A percentile compares a stretch with the other conserved stretches of the same genome.
Evolutionary conservation across 2,113 vertebrate genomes (phyloP).

Genomic region (Bombycilla garrulus): DNA sequence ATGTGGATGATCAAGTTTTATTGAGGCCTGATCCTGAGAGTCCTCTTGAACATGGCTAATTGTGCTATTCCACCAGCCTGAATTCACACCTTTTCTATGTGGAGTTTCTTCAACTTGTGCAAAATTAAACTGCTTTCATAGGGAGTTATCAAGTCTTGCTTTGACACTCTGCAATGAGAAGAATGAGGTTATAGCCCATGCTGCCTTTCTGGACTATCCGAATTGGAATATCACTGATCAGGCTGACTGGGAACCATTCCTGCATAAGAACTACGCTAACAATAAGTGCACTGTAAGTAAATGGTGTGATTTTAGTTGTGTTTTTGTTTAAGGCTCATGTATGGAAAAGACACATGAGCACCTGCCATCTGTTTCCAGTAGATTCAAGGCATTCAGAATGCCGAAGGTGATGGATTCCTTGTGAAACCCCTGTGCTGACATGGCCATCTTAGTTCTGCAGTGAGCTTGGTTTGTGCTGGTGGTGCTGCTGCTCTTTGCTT

Average conservation of each 20-base stretch:
- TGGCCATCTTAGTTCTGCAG: background rate
- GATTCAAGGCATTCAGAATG: background rate
- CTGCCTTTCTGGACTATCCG: constrained; percentile 87
- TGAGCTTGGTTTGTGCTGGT: background rate
- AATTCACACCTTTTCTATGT: background rate
- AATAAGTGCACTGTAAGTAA: constrained; percentile 81
- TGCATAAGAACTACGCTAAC: constrained; percentile 68
- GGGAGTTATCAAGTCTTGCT: constrained; percentile 89
- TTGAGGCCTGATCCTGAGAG: background rate
- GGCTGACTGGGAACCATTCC: constrained; percentile 78
- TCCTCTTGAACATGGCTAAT: background rate
- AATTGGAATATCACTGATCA: constrained; percentile 77
- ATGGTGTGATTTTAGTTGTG: background rate
- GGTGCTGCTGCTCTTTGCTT: background rate
- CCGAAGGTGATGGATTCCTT: background rate
- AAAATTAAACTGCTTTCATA: constrained; percentile 59
- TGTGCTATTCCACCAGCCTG: background rate
- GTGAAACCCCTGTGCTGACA: background rate
- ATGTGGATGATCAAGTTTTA: background rate
- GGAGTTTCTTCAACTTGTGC: background rate
- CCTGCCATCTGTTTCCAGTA: background rate
- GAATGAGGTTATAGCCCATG: constrained; percentile 81
- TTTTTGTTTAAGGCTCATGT: background rate
- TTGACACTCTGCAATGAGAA: constrained; percentile 80
- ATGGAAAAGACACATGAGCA: background rate